Evolutionary conservation across 2,113 vertebrate species (phyloP), one percentile per base, ranked within the genome.

Genomic region (Anser brachyrhynchus): DNA sequence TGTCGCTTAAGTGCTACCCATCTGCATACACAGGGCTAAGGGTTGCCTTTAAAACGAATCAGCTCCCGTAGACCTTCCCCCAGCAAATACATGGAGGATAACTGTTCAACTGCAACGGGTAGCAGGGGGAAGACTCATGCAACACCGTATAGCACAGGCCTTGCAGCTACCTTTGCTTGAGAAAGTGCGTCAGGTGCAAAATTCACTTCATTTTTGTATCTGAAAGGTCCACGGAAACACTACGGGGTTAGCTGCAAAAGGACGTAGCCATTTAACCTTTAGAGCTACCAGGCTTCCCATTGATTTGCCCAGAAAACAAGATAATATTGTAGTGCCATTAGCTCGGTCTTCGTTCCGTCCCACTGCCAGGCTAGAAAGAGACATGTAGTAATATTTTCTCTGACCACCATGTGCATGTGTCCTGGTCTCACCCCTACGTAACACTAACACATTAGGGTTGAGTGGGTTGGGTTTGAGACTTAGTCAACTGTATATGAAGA

Each of bases 391-490:
- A 1, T 8, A 25, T 15, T 28, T 72, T 26, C 46, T 22, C n/a
- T 11, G 29, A 22, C 17, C 49, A 4, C 21, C 10, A 16, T 5
- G 12, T 16, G 43, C 18, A 25, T 5, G 8, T 7, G 3, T 14
- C 43, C 55, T 6, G 55, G 73, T 71, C 72, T 18, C 19, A 18
- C 17, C 29, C 6, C n/a, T 5, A 1, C 2, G 21, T 52, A 8
- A 57, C 0, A 0, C 49, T 52, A 8, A 57, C 0, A 0, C 49
- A 61, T 29, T 2, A 64, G 35, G 17, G 17, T 2, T 79, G 58
- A 80, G 81, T 43, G 55, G 69, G 69, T 70, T 39, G 55, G 25
- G 59, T 43, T 57, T n/a, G 44, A 87, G 90, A 65, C 37, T 14
- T 20, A 35, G 17, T 11, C 73, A 90, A 10, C 13, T 1, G 0